Evolutionary conservation across 2,888 invertebrate genomes (phyloP).

Genomic region (Sussaba pulchella): DNA sequence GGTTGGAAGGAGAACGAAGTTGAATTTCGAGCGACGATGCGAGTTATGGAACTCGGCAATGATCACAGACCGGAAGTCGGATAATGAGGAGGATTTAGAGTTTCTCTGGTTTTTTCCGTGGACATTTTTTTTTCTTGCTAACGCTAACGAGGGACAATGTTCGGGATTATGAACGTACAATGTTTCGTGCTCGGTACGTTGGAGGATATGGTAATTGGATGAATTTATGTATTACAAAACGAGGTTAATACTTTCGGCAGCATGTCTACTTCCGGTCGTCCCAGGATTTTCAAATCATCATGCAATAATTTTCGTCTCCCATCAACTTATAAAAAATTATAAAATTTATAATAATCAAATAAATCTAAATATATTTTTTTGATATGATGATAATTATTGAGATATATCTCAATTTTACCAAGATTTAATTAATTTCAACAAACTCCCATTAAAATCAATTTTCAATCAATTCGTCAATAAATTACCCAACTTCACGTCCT

Average conservation of each 20-base stretch:
- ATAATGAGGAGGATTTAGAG: conserved; percentile 28
- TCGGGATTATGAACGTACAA: conserved; percentile 32
- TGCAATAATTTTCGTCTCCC: not conserved
- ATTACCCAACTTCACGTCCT: too few relatives aligned
- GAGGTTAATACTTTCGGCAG: conserved; percentile 6
- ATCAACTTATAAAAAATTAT: too few relatives aligned
- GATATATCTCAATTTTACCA: too few relatives aligned
- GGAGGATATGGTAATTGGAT: conserved; percentile 18
- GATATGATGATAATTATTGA: too few relatives aligned
- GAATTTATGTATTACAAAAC: conserved; percentile 11
- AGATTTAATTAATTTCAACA: not conserved
- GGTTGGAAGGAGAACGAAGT: too few relatives aligned
- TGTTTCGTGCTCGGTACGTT: conserved; percentile 10
- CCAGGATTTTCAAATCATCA: too few relatives aligned
- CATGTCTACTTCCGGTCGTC: not conserved
- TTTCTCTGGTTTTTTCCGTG: conserved; percentile 25
- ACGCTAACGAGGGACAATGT: conserved; percentile 28
- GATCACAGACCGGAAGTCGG: conserved; percentile 28
- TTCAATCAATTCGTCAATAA: too few relatives aligned
- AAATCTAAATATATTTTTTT: not conserved
- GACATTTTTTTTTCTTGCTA: conserved; percentile 39
- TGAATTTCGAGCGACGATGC: not conserved
- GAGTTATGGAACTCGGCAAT: not conserved
- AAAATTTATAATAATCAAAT: too few relatives aligned
- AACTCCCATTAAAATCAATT: not conserved